phyloP scores from a whole-genome alignment of 2,797 vertebrate species.

The Capromys pilorides region DNA sequence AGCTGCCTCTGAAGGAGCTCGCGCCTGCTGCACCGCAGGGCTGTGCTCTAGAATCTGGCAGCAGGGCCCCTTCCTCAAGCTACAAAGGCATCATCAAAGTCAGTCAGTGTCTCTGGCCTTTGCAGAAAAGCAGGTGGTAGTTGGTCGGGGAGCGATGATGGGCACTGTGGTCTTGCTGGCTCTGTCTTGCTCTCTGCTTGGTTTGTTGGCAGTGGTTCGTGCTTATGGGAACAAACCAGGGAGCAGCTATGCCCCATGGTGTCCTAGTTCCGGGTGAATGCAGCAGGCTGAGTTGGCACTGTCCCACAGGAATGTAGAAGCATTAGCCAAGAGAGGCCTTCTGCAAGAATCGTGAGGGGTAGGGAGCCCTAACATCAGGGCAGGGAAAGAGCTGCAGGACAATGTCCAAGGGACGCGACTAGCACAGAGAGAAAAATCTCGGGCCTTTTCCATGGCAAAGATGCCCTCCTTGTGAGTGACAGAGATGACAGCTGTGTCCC shows the following conservation, averaged over 20 bases:
- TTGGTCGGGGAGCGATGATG: background rate
- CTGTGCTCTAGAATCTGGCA: background rate
- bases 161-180: background rate
- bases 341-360: background rate
- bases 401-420: background rate
- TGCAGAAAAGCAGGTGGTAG: conserved; percentile 56
- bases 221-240: background rate
- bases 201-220: background rate
- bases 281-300: conserved; percentile 36
- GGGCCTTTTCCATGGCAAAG: conserved; percentile 50
- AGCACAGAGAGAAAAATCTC: conserved; percentile 45
- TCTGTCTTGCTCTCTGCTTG: background rate
- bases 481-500: background rate
- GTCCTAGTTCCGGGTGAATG: background rate
- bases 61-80: background rate
- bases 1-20: background rate
- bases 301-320: background rate
- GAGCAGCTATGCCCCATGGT: background rate
- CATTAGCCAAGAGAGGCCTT: background rate
- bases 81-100: conserved; percentile 51
- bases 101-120: conserved; percentile 33
- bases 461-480: background rate
- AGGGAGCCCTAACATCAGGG: background rate
- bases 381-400: background rate
- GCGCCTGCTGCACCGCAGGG: background rate